phyloP scores from a whole-genome alignment of 2,888 invertebrate genomes.

The Kuschelorhynchus macadamiae region DNA sequence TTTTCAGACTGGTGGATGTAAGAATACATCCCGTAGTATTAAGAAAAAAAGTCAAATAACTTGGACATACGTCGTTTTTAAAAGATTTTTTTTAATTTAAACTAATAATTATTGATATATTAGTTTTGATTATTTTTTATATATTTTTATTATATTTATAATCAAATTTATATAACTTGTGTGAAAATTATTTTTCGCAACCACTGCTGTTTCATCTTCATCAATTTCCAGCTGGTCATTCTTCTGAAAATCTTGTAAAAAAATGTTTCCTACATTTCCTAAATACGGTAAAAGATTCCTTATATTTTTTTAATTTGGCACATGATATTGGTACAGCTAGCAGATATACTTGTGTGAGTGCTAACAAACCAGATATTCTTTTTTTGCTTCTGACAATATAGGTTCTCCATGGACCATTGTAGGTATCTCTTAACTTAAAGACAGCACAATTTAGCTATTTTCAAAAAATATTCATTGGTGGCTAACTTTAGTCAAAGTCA shows the following conservation, averaged over 20 bases:
- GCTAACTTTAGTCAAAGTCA: no score
- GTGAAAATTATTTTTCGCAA: neutral
- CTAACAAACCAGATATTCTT: constrained; percentile 17
- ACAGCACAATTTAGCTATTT: no score
- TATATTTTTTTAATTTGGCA: constrained; percentile 20
- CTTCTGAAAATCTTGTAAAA: constrained; percentile 10
- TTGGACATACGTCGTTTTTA: constrained; percentile 8
- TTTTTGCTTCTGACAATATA: neutral
- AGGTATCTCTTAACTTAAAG: constrained; percentile 9
- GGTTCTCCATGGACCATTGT: constrained; percentile 12
- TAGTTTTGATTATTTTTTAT: no score
- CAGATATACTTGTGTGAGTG: constrained; percentile 25
- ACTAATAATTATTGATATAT: no score
- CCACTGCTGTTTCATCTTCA: constrained; percentile 9
- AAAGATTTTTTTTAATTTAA: neutral
- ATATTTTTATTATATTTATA: constrained; percentile 2
- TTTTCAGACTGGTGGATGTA: neutral
- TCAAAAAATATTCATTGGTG: no score
- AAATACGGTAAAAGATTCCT: neutral
- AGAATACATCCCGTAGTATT: neutral
- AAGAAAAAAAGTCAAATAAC: constrained; percentile 4
- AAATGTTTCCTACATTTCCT: neutral
- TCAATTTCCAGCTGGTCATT: constrained; percentile 22
- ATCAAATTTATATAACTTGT: neutral
- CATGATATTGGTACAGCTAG: constrained; percentile 24